Conservation (phyloP, 2,797 vertebrate genomes). For the Chloroceryle inda region DNA sequence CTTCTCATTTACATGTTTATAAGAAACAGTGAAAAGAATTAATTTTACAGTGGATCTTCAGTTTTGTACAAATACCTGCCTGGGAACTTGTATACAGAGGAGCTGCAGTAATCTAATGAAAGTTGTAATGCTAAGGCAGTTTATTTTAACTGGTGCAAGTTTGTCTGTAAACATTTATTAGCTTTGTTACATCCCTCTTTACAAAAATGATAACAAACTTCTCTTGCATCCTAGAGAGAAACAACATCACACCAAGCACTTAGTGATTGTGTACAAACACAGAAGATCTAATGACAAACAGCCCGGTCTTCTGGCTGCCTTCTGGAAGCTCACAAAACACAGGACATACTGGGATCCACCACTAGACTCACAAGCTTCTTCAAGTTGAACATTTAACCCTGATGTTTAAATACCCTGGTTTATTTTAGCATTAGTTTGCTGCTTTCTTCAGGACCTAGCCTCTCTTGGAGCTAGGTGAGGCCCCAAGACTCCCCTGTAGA, state of each 20-base stretch:
- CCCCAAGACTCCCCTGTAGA: not conserved
- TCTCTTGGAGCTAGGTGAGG: not conserved
- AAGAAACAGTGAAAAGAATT: not conserved
- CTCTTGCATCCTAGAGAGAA: not conserved
- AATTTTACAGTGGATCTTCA: not conserved
- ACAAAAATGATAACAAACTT: constrained; percentile 37
- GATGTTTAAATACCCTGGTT: not conserved
- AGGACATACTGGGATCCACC: not conserved
- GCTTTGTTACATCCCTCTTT: not conserved
- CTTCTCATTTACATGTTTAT: not conserved
- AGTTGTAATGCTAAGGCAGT: not conserved
- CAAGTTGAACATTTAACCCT: not conserved
- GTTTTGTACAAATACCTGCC: not conserved
- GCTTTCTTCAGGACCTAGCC: not conserved
- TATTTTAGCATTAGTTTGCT: not conserved
- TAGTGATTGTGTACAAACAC: not conserved
- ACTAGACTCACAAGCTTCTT: not conserved
- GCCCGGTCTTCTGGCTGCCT: not conserved
- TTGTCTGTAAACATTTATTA: constrained; percentile 28
- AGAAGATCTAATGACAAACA: not conserved
- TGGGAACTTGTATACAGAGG: not conserved
- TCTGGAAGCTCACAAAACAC: constrained; percentile 17
- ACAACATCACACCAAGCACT: not conserved
- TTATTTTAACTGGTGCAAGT: constrained; percentile 41
- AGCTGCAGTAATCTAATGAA: not conserved